phyloP scores from a whole-genome alignment of 2,888 invertebrate genomes.

The Caenorhabditis zanzibari region DNA sequence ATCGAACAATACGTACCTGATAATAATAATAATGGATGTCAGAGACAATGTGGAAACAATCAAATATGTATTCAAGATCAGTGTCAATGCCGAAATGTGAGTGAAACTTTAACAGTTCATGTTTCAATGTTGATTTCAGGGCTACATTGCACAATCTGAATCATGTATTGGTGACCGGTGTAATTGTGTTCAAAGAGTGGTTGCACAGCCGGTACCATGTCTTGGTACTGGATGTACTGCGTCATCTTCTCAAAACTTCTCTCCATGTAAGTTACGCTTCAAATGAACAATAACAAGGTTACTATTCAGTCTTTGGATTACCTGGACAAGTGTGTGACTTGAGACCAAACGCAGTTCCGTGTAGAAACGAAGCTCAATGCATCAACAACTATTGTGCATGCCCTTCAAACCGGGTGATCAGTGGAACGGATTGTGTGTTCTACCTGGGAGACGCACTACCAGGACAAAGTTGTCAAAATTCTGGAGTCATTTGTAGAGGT shows the following conservation, averaged over 20 bases:
- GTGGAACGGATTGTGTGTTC: conserved; percentile 63
- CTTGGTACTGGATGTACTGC: conserved; percentile 53
- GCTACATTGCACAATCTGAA: conserved; percentile 51
- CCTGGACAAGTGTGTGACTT: conserved; percentile 74
- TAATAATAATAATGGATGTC: conserved; percentile 22
- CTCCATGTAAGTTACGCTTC: conserved; percentile 42
- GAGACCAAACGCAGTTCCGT: conserved; percentile 65
- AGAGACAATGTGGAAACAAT: conserved; percentile 56
- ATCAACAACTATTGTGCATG: conserved; percentile 73
- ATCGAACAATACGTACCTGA: conserved; percentile 36
- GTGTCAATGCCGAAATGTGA: conserved; percentile 46
- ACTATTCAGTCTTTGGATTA: conserved; percentile 66
- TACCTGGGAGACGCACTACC: conserved; percentile 72
- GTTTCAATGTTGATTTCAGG: conserved; percentile 26
- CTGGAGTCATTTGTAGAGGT: conserved; percentile 71
- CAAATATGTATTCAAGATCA: conserved; percentile 49
- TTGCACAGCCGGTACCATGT: conserved; percentile 29
- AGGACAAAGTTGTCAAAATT: conserved; percentile 70
- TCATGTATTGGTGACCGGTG: conserved; percentile 53
- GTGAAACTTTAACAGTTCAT: background rate
- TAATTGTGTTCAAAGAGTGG: conserved; percentile 49
- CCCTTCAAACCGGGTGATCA: conserved; percentile 68
- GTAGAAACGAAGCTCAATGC: conserved; percentile 73
- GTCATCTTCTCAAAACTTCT: background rate
- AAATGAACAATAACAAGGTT: background rate